phyloP scores from a whole-genome alignment of 1,140 invertebrate species.

The Caerostris extrusa region DNA sequence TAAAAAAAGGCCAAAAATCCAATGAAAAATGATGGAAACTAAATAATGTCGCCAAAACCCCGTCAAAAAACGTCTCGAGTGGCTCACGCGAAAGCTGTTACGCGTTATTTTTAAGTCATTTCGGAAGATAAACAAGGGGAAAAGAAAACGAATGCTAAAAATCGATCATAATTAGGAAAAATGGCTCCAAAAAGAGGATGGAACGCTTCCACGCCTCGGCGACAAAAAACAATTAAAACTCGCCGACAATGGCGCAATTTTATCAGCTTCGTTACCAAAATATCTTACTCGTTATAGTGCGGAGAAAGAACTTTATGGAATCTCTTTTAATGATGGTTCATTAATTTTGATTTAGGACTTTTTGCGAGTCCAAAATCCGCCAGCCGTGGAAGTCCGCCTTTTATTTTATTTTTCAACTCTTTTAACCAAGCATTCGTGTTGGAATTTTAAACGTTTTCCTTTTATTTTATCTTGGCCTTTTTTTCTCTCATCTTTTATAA shows the following conservation, averaged over 20 bases:
- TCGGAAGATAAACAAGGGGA: constrained; percentile 6
- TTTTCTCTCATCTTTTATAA: neutral
- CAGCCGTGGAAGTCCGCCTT: neutral
- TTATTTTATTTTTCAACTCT: constrained; percentile 51
- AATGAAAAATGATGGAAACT: constrained; percentile 33
- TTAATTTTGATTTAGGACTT: constrained; percentile 67
- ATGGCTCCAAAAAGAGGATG: neutral
- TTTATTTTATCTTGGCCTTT: neutral
- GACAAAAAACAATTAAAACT: constrained; percentile 66
- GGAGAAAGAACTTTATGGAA: constrained; percentile 56
- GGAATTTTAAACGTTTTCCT: constrained; percentile 53
- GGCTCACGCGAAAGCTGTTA: constrained; percentile 58
- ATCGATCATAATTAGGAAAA: constrained; percentile 63
- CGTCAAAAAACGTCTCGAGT: neutral
- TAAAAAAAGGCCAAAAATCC: neutral
- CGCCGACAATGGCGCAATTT: constrained; percentile 61
- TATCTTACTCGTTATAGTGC: constrained; percentile 52
- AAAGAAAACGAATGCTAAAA: constrained; percentile 55
- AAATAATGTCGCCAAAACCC: constrained; percentile 39
- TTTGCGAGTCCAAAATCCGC: constrained; percentile 38
- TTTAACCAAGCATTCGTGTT: constrained; percentile 18
- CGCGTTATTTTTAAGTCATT: constrained; percentile 63
- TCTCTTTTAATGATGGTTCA: constrained; percentile 59
- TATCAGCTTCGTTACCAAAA: constrained; percentile 63
- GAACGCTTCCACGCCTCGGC: constrained; percentile 38